A percentile compares a stretch with the other conserved stretches of the same genome.
These are phyloP conservation scores for Himalopsyche kuldschensis DNA, from an alignment of 2,888 invertebrate species.

Conservation along the genomic window DNA sequence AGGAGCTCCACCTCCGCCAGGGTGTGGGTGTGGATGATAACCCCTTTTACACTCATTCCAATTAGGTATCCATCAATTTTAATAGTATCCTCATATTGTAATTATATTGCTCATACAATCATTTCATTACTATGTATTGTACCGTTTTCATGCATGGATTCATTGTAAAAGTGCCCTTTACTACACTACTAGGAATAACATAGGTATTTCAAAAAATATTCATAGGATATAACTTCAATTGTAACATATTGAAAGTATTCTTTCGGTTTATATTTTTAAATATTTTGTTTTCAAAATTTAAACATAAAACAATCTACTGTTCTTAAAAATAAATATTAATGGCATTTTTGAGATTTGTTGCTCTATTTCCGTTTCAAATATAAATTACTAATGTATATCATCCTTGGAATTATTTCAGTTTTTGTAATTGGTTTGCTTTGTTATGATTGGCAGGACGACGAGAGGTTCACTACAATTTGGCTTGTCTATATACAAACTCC, in stretches of 20 bases:
- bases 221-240: too few relatives aligned
- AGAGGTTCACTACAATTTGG: conserved; percentile 71
- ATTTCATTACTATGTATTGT: too few relatives aligned
- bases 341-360: not conserved
- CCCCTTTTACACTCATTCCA: not conserved
- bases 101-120: too few relatives aligned
- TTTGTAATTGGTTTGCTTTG: not conserved
- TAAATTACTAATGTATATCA: not conserved
- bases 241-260: too few relatives aligned
- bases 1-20: conserved; percentile 47
- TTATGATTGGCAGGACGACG: conserved; percentile 65
- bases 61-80: not conserved
- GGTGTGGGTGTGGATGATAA: conserved; percentile 27
- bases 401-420: not conserved
- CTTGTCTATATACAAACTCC: conserved; percentile 78
- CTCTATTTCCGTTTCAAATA: not conserved
- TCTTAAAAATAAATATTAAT: not conserved
- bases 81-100: too few relatives aligned
- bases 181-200: too few relatives aligned
- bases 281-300: too few relatives aligned
- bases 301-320: too few relatives aligned
- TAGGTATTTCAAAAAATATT: too few relatives aligned
- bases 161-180: too few relatives aligned
- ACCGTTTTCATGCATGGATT: too few relatives aligned
- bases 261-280: too few relatives aligned